Evolutionary conservation across 2,113 vertebrate genomes (phyloP).

Genomic region (Paralichthys olivaceus): DNA sequence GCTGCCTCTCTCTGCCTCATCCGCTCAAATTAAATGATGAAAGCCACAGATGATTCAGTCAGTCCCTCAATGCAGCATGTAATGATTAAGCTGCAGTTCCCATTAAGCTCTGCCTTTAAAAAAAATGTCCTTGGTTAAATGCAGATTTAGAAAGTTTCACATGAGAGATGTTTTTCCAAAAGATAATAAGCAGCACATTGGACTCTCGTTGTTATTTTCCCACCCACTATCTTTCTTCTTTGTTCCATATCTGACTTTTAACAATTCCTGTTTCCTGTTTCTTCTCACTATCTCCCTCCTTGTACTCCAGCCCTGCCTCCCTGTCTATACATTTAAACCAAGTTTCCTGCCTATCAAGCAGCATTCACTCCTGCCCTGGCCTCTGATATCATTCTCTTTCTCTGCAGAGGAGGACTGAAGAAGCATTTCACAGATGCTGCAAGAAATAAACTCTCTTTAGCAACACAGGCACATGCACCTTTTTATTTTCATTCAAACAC

Average conservation of each 20-base stretch:
- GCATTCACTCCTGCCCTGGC: background rate
- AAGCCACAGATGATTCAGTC: background rate
- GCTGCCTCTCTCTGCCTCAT: background rate
- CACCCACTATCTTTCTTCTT: no score
- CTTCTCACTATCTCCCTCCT: slow-evolving; percentile 7
- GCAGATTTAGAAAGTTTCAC: background rate
- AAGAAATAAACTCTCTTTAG: no score
- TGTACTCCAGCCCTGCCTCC: slow-evolving; percentile 11
- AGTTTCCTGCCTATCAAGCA: slow-evolving; percentile 40
- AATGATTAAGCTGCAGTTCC: background rate
- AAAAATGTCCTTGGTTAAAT: background rate
- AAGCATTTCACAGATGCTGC: no score
- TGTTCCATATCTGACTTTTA: background rate
- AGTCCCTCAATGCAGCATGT: background rate
- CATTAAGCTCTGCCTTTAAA: background rate
- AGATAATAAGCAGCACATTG: background rate
- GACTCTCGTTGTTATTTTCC: no score
- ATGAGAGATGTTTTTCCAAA: background rate
- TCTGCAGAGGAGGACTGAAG: background rate
- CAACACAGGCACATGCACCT: slow-evolving; percentile 37
- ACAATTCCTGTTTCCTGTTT: slow-evolving; percentile 31
- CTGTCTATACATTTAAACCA: slow-evolving; percentile 19
- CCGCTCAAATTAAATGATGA: background rate
- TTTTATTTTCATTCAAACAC: slow-evolving; percentile 8
- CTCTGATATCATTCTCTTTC: background rate